Percentiles rank a stretch among this genome's conserved stretches.
These are phyloP conservation scores for Melieria omissa DNA, from an alignment of 2,888 invertebrate genomes.

Conservation along the genomic window DNA sequence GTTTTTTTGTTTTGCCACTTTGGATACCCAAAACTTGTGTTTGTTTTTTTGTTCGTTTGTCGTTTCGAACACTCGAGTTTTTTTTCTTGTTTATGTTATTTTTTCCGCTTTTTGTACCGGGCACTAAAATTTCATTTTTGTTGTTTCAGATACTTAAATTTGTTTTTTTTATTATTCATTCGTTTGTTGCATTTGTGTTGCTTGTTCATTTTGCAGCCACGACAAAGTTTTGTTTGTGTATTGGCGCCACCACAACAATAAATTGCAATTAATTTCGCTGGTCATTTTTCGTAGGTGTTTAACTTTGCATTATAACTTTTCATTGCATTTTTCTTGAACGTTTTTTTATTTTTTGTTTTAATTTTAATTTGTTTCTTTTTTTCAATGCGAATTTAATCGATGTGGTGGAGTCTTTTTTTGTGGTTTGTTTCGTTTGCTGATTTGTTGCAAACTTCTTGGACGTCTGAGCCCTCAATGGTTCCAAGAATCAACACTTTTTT, in stretches of 20 bases:
- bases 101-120: not conserved
- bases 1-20: conserved; percentile 6
- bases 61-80: not conserved
- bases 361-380: not conserved
- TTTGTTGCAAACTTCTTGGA: too few species aligned
- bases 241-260: conserved; percentile 55
- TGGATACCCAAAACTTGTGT: not conserved
- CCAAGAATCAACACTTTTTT: too few species aligned
- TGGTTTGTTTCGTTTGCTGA: too few species aligned
- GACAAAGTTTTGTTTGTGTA: not conserved
- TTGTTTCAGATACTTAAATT: conserved; percentile 1
- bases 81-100: too few species aligned
- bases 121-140: not conserved
- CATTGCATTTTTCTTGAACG: conserved; percentile 11
- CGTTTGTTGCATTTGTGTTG: not conserved
- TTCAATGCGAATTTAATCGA: too few species aligned
- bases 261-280: conserved; percentile 59
- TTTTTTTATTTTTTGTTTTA: not conserved
- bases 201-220: not conserved
- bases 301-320: conserved; percentile 29
- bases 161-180: not conserved
- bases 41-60: not conserved
- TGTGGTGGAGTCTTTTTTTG: not conserved
- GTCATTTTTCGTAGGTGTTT: conserved; percentile 34
- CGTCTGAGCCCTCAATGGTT: too few species aligned